phyloP scores from a whole-genome alignment of 2,113 vertebrate genomes.

The Corydoras sp. region DNA sequence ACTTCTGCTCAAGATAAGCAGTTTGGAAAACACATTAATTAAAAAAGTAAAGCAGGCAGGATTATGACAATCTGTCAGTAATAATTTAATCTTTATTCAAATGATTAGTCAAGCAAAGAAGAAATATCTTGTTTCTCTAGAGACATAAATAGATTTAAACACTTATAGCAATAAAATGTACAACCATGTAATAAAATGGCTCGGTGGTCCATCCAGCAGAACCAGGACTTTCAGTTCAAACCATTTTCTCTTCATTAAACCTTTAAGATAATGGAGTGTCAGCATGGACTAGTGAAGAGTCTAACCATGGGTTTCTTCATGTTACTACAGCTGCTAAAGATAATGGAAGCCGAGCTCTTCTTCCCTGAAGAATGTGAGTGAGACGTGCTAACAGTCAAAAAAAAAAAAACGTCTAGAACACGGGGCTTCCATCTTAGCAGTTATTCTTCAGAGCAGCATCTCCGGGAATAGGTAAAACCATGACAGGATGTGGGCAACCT shows the following conservation, averaged over 20 bases:
- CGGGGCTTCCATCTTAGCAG: no score
- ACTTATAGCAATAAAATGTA: conserved; percentile 67
- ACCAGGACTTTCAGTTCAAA: conserved; percentile 14
- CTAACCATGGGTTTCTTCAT: not conserved
- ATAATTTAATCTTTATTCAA: conserved; percentile 68
- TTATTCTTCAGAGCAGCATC: not conserved
- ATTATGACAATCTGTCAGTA: conserved; percentile 16
- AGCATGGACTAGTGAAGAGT: not conserved
- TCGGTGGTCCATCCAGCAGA: conserved; percentile 42
- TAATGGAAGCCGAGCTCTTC: conserved; percentile 21
- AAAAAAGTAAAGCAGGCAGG: not conserved
- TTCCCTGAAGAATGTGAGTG: conserved; percentile 19
- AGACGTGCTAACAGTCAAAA: conserved; percentile 21
- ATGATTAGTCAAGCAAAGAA: conserved; percentile 60
- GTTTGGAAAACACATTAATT: no score
- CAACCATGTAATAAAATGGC: conserved; percentile 50
- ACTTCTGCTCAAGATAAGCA: no score
- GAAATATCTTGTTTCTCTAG: conserved; percentile 52
- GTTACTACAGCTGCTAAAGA: conserved; percentile 17
- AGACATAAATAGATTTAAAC: conserved; percentile 61
- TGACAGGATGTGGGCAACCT: no score
- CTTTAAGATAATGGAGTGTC: not conserved
- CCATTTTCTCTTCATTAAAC: not conserved
- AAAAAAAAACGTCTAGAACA: not conserved
- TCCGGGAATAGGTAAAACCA: not conserved